Base-by-base conservation (phyloP, 1,140 invertebrate genomes). In the Ridgeia piscesae region DNA sequence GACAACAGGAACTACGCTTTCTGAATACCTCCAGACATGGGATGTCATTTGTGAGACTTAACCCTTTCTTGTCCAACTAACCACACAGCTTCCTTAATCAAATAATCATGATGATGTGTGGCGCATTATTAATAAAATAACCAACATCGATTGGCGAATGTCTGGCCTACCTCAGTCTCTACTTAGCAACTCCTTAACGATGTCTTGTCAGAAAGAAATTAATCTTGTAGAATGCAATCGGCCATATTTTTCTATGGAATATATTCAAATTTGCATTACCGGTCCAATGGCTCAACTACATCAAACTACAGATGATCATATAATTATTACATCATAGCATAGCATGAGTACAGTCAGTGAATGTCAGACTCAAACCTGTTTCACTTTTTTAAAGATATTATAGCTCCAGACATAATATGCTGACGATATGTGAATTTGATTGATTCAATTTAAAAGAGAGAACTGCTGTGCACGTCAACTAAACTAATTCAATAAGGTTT, bases 121-220 rank as follows among this genome's bases (percentile, higher is more conserved):
- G 11, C 58, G 27, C 17, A 77, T 77, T 77, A 77, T 77, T 77
- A 77, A 77, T 77, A 77, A 77, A 77, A 77, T 77, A 77, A 77
- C 58, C 58, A 21, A 77, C 8, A 77, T 77, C 58, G 58, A 77
- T 77, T 77, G 58, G 27, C 58, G 27, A 77, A 77, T 77, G 58
- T 77, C 58, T 77, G 11, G 58, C 58, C 58, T 77, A 77, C 27
- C 58, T 77, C 58, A 77, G 58, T 77, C 58, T 27, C 58, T 77
- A 31, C 58, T 50, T 77, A 77, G 58, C 58, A 77, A 77, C 58
- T 77, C 58, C 58, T 77, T 77, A 77, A 77, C 27, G 58, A 77
- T 77, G 58, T 77, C 58, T 77, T 77, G 58, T 77, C 58, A 77
- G 58, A 77, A 77, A 77, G 58, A 77, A 77, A 77, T 77, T 77